Conservation (phyloP, 1,140 invertebrate species). For the Drosophila santomea region DNA sequence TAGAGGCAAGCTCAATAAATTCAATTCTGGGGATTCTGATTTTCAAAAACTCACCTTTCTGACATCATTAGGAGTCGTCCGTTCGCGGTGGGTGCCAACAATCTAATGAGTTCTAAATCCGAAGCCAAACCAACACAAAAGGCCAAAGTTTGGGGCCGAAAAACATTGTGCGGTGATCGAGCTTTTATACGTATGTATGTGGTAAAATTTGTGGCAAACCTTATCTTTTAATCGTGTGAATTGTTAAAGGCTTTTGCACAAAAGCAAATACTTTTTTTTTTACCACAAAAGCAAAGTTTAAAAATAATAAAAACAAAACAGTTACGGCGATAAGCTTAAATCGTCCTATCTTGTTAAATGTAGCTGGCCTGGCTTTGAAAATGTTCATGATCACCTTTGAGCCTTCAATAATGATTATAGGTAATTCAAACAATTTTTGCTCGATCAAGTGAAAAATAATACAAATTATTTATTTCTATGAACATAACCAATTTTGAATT, state of each 20-base stretch:
- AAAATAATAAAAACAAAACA: too few relatives aligned
- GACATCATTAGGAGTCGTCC: constrained; percentile 36
- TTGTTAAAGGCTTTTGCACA: neutral
- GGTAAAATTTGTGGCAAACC: neutral
- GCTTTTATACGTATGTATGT: constrained; percentile 7
- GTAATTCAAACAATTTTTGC: too few relatives aligned
- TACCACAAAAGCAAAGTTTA: too few relatives aligned
- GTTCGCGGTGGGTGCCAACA: constrained; percentile 8
- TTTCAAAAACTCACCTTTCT: constrained; percentile 24
- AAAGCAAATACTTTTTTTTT: too few relatives aligned
- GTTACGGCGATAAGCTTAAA: too few relatives aligned
- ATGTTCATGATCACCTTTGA: too few relatives aligned
- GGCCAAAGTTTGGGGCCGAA: constrained; percentile 14
- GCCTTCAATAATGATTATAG: too few relatives aligned
- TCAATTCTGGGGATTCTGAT: neutral
- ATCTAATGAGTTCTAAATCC: neutral
- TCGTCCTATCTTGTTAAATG: too few relatives aligned
- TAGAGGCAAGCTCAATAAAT: constrained; percentile 6
- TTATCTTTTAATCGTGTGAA: constrained; percentile 11
- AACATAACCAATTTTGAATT: too few relatives aligned
- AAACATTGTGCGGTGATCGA: constrained; percentile 24
- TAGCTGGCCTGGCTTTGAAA: too few relatives aligned
- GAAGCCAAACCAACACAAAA: constrained; percentile 18
- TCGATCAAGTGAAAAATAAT: too few relatives aligned
- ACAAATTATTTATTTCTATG: too few relatives aligned